Conservation (phyloP, 1,140 invertebrate species). For the Wasmannia auropunctata region DNA sequence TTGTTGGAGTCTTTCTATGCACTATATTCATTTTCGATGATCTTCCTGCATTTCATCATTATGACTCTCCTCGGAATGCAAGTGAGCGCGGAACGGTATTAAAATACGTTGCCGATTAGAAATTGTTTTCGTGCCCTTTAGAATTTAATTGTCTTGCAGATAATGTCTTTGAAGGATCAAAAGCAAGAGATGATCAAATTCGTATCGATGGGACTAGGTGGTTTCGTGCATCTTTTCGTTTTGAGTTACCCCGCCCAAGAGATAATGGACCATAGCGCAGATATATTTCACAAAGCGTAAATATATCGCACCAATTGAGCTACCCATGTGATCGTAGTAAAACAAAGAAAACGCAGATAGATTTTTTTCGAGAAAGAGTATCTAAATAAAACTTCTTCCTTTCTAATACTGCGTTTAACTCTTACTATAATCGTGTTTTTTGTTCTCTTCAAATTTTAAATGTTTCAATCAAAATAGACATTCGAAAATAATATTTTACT, state of each 20-base stretch:
- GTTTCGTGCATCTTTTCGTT: slow-evolving; percentile 2
- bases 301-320: neutral
- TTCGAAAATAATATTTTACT: neutral
- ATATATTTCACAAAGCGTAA: slow-evolving; percentile 34
- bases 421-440: neutral
- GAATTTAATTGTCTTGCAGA: neutral
- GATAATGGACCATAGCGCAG: slow-evolving; percentile 14
- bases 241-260: neutral
- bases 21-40: neutral
- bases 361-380: neutral
- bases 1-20: neutral
- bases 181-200: slow-evolving; percentile 11
- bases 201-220: neutral
- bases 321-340: neutral
- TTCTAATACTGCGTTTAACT: neutral
- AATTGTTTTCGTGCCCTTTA: neutral
- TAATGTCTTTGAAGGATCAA: neutral
- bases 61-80: neutral
- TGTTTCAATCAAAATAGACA: neutral
- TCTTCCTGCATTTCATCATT: neutral
- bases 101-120: neutral
- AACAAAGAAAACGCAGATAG: neutral
- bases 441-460: neutral
- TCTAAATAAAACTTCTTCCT: neutral
- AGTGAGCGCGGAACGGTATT: neutral